Percentiles rank a stretch among this genome's conserved stretches.
These are phyloP conservation scores for Calidris pygmaea DNA, from an alignment of 2,113 vertebrate species.

Conservation along the genomic window DNA sequence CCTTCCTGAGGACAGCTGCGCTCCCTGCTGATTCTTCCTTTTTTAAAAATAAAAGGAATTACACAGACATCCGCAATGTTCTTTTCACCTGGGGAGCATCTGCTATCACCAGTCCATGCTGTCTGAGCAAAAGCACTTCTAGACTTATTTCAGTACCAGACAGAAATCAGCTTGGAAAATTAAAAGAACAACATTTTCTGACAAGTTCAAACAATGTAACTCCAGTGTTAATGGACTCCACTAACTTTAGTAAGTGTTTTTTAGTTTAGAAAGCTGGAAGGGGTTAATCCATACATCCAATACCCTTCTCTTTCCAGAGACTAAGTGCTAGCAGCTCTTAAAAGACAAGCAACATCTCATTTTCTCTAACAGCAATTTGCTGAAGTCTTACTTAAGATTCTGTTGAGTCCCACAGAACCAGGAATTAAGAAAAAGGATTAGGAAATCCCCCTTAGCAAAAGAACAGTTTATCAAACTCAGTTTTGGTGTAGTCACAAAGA, in stretches of 20 bases:
- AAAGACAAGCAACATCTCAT: background rate
- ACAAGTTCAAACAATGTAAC: background rate
- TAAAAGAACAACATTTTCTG: background rate
- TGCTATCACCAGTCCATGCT: background rate
- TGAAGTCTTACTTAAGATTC: background rate
- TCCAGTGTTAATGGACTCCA: background rate
- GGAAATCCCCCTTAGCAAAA: background rate
- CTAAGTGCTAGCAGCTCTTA: background rate
- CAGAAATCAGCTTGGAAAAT: background rate
- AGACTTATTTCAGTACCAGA: background rate
- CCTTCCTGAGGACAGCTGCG: background rate
- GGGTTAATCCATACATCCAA: background rate
- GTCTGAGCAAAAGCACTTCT: background rate
- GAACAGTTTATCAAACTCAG: background rate
- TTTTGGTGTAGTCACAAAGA: background rate
- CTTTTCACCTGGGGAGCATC: constrained; percentile 2
- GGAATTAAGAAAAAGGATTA: background rate
- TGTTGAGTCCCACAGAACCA: background rate
- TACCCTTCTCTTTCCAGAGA: background rate
- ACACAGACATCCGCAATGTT: background rate
- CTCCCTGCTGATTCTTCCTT: background rate
- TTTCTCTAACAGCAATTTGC: background rate
- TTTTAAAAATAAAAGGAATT: constrained; percentile 13
- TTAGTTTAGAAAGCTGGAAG: background rate
- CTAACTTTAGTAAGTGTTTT: background rate